Evolutionary conservation across 2,888 invertebrate species (phyloP).

Genomic region (Pseudococcus longispinus): DNA sequence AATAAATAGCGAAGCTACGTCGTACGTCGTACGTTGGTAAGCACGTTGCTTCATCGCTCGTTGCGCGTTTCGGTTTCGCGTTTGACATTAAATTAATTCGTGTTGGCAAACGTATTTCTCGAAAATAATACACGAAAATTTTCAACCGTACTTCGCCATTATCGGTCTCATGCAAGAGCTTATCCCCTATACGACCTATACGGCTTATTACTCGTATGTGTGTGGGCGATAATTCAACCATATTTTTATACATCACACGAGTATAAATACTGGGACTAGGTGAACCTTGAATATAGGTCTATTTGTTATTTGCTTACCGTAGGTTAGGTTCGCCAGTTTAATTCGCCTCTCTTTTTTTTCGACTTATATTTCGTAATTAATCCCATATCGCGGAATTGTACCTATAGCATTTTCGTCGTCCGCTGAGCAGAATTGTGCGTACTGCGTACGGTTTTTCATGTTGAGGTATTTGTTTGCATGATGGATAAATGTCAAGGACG

Average conservation of each 20-base stretch:
- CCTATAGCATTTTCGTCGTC: neutral
- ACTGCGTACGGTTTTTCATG: neutral
- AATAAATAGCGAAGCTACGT: constrained; percentile 27
- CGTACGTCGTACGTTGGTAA: neutral
- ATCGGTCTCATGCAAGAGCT: neutral
- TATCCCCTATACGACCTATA: constrained; percentile 18
- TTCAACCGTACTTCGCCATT: neutral
- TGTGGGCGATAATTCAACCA: constrained; percentile 4
- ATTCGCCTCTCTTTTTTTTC: neutral
- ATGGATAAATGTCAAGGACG: constrained; percentile 27
- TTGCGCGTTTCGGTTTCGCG: neutral
- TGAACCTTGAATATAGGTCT: constrained; percentile 13
- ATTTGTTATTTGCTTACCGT: constrained; percentile 15
- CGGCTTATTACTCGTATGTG: neutral
- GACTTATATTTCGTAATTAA: neutral
- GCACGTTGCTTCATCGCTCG: constrained; percentile 6
- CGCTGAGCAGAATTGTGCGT: neutral
- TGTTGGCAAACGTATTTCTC: constrained; percentile 15
- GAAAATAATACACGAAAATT: constrained; percentile 19
- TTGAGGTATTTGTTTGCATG: constrained; percentile 10
- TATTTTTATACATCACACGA: neutral
- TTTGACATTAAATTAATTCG: constrained; percentile 31
- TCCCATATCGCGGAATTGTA: neutral
- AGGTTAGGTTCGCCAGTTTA: constrained; percentile 3
- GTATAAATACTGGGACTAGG: neutral